Evolutionary conservation across 2,113 vertebrate species (phyloP).

Genomic region (Alligator sinensis): DNA sequence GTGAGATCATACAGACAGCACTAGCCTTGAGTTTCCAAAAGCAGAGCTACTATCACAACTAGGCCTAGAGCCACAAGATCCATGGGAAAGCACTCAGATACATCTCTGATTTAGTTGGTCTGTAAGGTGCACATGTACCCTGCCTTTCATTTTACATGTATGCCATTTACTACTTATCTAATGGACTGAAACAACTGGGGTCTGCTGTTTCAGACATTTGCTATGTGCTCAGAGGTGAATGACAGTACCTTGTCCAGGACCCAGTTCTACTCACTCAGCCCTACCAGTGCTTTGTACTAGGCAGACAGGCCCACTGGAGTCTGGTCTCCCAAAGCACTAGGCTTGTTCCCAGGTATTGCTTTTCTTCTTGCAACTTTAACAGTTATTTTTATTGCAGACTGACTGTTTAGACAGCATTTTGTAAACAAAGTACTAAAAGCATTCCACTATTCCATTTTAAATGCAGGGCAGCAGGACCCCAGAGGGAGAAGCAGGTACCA

Average conservation of each 20-base stretch:
- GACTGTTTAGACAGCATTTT: background rate
- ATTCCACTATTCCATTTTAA: background rate
- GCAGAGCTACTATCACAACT: no score
- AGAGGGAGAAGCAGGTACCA: background rate
- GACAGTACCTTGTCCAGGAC: background rate
- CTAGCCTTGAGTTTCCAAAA: background rate
- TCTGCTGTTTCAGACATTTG: background rate
- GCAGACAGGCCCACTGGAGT: background rate
- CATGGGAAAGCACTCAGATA: no score
- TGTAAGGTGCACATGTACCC: background rate
- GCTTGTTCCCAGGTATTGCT: background rate
- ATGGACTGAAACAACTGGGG: background rate
- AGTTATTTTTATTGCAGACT: background rate
- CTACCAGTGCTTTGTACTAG: background rate
- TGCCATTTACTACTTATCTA: background rate
- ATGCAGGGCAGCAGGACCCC: background rate
- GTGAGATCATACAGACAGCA: background rate
- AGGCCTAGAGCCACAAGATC: background rate
- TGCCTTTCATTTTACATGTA: background rate
- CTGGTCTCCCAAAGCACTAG: background rate
- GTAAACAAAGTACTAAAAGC: background rate
- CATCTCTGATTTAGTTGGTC: no score
- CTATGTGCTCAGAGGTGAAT: background rate
- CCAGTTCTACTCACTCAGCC: background rate
- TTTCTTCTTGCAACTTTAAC: rapidly evolving